These are phyloP conservation scores for Deroplatys truncata DNA, from an alignment of 2,888 invertebrate species.

Conservation along the genomic window DNA sequence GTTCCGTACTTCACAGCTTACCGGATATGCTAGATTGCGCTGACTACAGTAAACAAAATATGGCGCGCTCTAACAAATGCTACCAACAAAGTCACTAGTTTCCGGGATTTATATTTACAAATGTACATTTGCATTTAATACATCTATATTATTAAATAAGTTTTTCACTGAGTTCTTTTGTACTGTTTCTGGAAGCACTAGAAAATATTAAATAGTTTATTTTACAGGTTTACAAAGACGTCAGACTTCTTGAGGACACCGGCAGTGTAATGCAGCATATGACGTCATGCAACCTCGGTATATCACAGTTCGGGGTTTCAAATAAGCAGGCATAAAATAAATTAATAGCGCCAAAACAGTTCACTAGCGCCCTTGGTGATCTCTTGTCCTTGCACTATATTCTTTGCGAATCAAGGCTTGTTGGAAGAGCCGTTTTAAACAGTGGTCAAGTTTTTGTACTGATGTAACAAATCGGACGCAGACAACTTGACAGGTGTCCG, in stretches of 20 bases:
- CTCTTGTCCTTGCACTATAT: not conserved
- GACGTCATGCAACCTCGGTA: not conserved
- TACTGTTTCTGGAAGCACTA: not conserved
- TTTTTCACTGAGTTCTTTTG: not conserved
- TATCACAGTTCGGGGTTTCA: not conserved
- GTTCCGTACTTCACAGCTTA: not conserved
- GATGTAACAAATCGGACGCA: constrained; percentile 42
- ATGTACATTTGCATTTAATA: not conserved
- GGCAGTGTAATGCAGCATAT: not conserved
- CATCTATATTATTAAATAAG: not conserved
- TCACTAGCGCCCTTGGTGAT: not conserved
- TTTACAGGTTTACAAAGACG: not conserved
- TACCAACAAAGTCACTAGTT: not conserved
- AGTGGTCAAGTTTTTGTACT: constrained; percentile 36
- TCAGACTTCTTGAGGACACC: not conserved
- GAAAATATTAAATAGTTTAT: not conserved
- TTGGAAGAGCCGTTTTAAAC: not conserved
- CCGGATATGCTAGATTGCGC: not conserved
- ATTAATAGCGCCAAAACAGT: not conserved
- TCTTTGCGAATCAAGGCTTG: not conserved
- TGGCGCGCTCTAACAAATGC: not conserved
- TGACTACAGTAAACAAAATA: not conserved
- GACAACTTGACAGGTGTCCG: constrained; percentile 39
- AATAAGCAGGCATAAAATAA: not conserved
- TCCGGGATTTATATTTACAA: not conserved